A percentile compares a stretch with the other conserved stretches of the same genome.
Evolutionary conservation across 2,113 vertebrate genomes (phyloP).

Genomic region (Colinus virginianus): DNA sequence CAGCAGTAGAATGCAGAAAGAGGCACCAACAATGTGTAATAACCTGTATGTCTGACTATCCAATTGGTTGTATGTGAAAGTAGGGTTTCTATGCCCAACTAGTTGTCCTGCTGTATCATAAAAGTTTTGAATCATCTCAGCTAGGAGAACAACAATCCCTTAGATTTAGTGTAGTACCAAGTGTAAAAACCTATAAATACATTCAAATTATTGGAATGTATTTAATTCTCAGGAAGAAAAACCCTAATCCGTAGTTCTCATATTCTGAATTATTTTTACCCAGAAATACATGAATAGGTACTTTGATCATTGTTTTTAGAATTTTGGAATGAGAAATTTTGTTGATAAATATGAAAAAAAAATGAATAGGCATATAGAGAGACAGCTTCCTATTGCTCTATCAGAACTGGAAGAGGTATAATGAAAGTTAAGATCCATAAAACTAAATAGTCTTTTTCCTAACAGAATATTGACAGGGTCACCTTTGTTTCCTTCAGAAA

Average conservation of each 20-base stretch:
- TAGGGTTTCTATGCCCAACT: background rate
- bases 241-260: background rate
- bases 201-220: background rate
- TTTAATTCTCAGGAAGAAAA: background rate
- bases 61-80: background rate
- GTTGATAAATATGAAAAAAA: background rate
- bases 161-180: background rate
- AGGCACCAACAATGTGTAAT: background rate
- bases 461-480: background rate
- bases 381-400: fast-evolving
- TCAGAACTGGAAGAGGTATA: background rate
- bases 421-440: background rate
- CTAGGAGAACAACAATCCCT: background rate
- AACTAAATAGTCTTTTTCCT: background rate
- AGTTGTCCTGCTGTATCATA: background rate
- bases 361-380: background rate
- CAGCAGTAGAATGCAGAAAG: background rate
- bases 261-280: background rate
- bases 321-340: background rate
- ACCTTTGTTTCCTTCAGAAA: slow-evolving; percentile 79
- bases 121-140: background rate
- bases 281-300: background rate
- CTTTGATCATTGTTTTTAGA: background rate
- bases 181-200: background rate
- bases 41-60: background rate